Base-by-base conservation (phyloP, 1,140 invertebrate genomes). In the Neodiprion lecontei region DNA sequence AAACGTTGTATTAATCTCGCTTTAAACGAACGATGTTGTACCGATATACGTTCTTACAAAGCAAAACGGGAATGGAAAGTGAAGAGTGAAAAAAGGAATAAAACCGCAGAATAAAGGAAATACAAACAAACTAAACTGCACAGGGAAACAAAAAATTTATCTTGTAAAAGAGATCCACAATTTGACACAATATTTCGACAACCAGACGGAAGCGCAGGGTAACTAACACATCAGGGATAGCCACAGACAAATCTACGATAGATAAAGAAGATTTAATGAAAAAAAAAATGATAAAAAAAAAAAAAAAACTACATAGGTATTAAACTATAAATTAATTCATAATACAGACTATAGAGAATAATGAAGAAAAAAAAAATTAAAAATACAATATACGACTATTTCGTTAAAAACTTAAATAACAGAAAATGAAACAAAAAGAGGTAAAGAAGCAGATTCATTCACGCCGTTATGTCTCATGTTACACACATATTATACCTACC, bases 171-270 rank as follows among this genome's bases (percentile, higher is more conserved):
- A 17, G 9, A 61, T 61, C 0, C 53, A 61, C 53, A 61, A 17
- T 61, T 61, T 61, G 53, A 61, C 53, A 61, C 83, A 88, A 87
- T 88, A 88, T 87, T 88, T 88, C 86, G 85, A 88, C 82, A 88
- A 87, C 84, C 87, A 88, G 87, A 88, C 87, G 87, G 87, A 88
- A 88, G 87, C 87, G 87, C 87, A 88, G 87, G 87, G 87, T 88
- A 88, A 88, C 82, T 87, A 87, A 88, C 87, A 87, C 86, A 88
- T 88, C 87, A 88, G 87, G 87, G 87, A 88, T 88, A 88, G 86
- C 86, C 86, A 87, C 86, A 87, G 87, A 88, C 87, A 88, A 88
- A 88, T 88, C 87, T 88, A 88, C 83, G 86, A 86, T 88, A 88
- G 83, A 86, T 87, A 88, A 86, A 86, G 81, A 84, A 80, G 76